phyloP scores from a whole-genome alignment of 2,797 vertebrate genomes.

The Benthosema pterotum region DNA sequence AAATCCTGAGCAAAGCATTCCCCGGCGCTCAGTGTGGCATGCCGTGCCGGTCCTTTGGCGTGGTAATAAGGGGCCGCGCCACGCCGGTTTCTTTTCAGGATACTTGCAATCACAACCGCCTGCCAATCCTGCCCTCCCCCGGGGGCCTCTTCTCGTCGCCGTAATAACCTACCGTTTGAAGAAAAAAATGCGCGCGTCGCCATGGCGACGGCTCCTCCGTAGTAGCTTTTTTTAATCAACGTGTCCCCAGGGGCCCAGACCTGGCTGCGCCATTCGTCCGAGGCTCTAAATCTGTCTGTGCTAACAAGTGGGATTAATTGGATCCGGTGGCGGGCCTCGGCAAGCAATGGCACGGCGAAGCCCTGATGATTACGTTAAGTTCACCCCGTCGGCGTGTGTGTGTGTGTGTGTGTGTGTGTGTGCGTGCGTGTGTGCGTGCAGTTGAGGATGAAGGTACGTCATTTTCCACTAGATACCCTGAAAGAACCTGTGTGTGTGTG shows the following conservation, averaged over 20 bases:
- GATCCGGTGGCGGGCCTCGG: conserved; percentile 39
- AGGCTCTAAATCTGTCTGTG: conserved; percentile 39
- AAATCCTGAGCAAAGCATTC: no score
- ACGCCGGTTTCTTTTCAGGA: conserved; percentile 53
- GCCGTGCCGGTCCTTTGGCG: conserved; percentile 32
- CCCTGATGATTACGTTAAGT: conserved; percentile 45
- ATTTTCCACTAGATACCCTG: neutral
- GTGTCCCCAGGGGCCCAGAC: conserved; percentile 41
- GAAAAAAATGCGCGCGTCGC: conserved; percentile 53
- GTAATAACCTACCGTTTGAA: conserved; percentile 63
- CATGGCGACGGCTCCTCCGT: conserved; percentile 57
- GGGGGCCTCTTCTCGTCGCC: conserved; percentile 51
- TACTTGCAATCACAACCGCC: conserved; percentile 45
- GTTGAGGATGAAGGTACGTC: conserved; percentile 21
- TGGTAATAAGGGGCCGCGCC: conserved; percentile 51
- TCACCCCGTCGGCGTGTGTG: conserved; percentile 14
- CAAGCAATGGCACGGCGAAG: conserved; percentile 37
- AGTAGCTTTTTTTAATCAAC: conserved; percentile 66
- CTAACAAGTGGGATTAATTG: conserved; percentile 66
- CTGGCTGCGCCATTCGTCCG: conserved; percentile 50
- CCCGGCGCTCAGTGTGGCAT: neutral
- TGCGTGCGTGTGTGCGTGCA: neutral
- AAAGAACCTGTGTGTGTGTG: conserved; percentile 24
- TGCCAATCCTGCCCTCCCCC: conserved; percentile 49
- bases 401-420: no score